Evolutionary conservation across 2,888 invertebrate species (phyloP), one percentile per base, ranked within the genome.

Genomic region (Torymus auratus): DNA sequence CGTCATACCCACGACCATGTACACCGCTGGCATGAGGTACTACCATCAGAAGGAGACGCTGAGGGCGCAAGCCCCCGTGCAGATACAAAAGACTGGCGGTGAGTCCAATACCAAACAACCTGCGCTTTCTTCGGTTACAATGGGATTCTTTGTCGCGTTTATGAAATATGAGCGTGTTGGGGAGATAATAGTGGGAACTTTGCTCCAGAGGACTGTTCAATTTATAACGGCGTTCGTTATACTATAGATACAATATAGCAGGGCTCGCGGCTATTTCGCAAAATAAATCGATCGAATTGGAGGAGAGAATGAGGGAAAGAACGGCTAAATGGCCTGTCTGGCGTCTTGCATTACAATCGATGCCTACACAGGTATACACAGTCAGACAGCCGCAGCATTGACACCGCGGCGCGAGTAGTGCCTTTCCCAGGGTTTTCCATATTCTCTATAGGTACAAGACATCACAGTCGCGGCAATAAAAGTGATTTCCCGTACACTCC

Each of bases 21-120:
- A 96, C 92, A 96, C 96, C 70, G 96, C 96, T 3, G 96, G 96
- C 73, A 96, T 97, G 95, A 92, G 96, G 85, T 96, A 96, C 91
- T 97, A 96, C 91, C 96, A 96, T 91, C 94, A 96, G 60, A 93
- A 95, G 89, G 96, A 96, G 88, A 95, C 95, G 72, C 93, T 96
- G 90, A 94, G 94, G 84, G 94, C 95, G 64, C 94, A 95, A 60
- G 94, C 94, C 84, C 95, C 96, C 10, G 92, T 96, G 15, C 96
- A 96, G 71, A 91, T 97, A 85, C 96, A 96, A 89, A 96, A 96
- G 92, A 96, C 93, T 88, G 93, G 94, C 84, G 95, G 95, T 95
- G 88, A 91, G 92, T 80, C 15, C 41, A 41, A 7, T 41, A 41
- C 7, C 7, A 41, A 7, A 41, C 7, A 41, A 7, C 41, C 41